A percentile compares a stretch with the other conserved stretches of the same genome.
These are phyloP conservation scores for Drosophila lutescens DNA, from an alignment of 2,888 invertebrate genomes.

Conservation along the genomic window DNA sequence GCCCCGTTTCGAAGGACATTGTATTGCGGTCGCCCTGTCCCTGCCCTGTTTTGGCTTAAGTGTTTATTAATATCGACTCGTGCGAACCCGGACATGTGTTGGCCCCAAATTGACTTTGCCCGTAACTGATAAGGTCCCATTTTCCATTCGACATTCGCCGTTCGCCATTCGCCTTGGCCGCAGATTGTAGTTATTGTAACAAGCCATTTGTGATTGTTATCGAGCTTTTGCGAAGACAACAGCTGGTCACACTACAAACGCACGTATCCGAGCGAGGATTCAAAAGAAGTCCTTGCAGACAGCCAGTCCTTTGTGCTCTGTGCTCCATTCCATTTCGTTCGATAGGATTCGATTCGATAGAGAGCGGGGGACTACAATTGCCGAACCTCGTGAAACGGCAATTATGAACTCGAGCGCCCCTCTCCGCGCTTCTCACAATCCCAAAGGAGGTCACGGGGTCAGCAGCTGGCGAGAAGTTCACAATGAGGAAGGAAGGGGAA, in stretches of 20 bases:
- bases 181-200: conserved; percentile 38
- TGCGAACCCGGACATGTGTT: conserved; percentile 58
- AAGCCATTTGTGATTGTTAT: conserved; percentile 45
- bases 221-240: conserved; percentile 31
- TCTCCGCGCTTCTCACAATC: background rate
- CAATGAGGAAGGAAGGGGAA: background rate
- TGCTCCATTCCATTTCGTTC: conserved; percentile 10
- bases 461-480: conserved; percentile 11
- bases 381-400: conserved; percentile 17
- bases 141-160: background rate
- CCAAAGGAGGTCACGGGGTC: conserved; percentile 28
- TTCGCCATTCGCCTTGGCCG: background rate
- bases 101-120: conserved; percentile 56
- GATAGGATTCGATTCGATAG: background rate
- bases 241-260: conserved; percentile 32
- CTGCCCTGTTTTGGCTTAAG: conserved; percentile 32
- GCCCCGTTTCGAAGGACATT: conserved; percentile 26
- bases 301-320: conserved; percentile 7
- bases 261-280: background rate
- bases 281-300: conserved; percentile 11
- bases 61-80: conserved; percentile 63
- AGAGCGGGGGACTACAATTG: conserved; percentile 3
- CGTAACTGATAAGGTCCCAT: conserved; percentile 47
- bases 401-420: conserved; percentile 14
- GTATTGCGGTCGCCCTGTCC: conserved; percentile 18